Evolutionary conservation across 2,888 invertebrate species (phyloP).

Genomic region (Chrysomela aeneicollis): DNA sequence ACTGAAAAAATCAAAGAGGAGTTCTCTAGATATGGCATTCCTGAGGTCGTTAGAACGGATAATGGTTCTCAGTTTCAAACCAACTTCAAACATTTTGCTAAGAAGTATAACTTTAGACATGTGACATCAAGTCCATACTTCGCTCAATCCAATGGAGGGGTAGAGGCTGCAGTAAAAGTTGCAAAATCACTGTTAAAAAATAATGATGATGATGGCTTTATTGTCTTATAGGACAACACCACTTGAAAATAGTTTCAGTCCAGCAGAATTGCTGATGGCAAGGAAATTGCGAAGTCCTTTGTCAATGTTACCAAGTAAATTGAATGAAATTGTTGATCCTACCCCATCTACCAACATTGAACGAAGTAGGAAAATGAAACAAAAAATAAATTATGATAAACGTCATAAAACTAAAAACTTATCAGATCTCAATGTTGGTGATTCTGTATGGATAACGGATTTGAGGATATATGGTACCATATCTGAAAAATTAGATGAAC

Average conservation of each 20-base stretch:
- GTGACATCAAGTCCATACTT: slow-evolving; percentile 33
- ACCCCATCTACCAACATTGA: neutral
- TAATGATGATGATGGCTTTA: neutral
- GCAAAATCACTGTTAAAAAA: too few species aligned
- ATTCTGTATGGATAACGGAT: too few species aligned
- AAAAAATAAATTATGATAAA: neutral
- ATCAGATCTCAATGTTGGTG: neutral
- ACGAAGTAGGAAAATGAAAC: neutral
- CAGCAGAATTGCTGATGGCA: neutral
- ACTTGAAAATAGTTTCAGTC: too few species aligned
- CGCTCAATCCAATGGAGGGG: too few species aligned
- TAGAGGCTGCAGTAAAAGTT: too few species aligned
- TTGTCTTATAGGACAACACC: too few species aligned
- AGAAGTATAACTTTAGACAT: too few species aligned
- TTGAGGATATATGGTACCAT: too few species aligned
- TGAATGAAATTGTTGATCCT: too few species aligned
- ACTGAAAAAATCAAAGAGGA: slow-evolving; percentile 35
- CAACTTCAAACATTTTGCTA: too few species aligned
- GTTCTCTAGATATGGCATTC: slow-evolving; percentile 42
- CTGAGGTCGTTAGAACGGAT: slow-evolving; percentile 42
- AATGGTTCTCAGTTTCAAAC: slow-evolving; percentile 43
- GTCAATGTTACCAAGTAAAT: too few species aligned
- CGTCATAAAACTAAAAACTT: neutral
- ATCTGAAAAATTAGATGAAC: neutral
- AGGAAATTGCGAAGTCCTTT: neutral